Evolutionary conservation across 2,797 vertebrate genomes (phyloP).

Genomic region (Sarcophilus harrisii): DNA sequence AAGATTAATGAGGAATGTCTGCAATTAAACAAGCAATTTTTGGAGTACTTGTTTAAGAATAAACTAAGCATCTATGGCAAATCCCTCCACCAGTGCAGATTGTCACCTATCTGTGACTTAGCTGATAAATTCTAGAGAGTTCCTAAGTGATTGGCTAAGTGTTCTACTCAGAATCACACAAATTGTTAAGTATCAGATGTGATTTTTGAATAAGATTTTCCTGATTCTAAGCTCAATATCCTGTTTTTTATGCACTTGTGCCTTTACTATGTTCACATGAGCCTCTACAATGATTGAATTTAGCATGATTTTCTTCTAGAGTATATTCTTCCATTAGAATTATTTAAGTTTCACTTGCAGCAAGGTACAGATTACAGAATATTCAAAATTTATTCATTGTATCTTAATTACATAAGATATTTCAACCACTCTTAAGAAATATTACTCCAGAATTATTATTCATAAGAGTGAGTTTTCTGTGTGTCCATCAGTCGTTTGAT

Average conservation of each 20-base stretch:
- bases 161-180: background rate
- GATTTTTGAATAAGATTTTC: background rate
- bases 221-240: background rate
- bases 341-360: conserved; percentile 46
- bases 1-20: background rate
- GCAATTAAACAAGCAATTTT: background rate
- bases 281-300: conserved; percentile 13
- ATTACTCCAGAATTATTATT: conserved; percentile 56
- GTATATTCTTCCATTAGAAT: conserved; percentile 45
- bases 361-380: conserved; percentile 50
- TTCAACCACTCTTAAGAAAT: background rate
- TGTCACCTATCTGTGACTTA: background rate
- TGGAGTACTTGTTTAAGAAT: background rate
- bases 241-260: background rate
- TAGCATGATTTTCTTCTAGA: conserved; percentile 24
- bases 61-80: background rate
- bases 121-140: background rate
- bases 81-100: background rate
- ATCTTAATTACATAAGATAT: conserved; percentile 53
- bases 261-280: conserved; percentile 15
- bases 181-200: background rate
- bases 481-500: background rate
- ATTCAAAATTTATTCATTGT: conserved; percentile 60
- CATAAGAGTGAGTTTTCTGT: background rate
- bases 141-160: background rate